A percentile compares a stretch with the other conserved stretches of the same genome.
These are phyloP conservation scores for Hippoglossus stenolepis DNA, from an alignment of 2,113 vertebrate genomes.

Conservation along the genomic window DNA sequence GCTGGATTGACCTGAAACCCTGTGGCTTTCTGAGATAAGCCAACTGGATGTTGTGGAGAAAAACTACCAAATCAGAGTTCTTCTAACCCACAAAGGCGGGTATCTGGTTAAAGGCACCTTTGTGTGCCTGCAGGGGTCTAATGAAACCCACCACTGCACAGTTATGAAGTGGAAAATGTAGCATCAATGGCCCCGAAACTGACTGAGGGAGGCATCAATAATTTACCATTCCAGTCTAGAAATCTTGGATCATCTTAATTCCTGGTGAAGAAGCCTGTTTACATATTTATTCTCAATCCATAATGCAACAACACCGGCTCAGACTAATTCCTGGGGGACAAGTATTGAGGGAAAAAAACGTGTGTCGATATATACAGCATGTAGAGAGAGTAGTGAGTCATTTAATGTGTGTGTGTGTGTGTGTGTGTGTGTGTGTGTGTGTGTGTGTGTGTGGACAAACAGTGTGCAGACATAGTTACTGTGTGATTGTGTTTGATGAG, in stretches of 20 bases:
- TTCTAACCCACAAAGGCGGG: neutral
- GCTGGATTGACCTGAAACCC: slow-evolving; percentile 39
- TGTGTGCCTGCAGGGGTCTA: slow-evolving; percentile 21
- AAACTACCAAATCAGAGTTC: slow-evolving; percentile 35
- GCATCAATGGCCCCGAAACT: slow-evolving; percentile 23
- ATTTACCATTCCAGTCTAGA: slow-evolving; percentile 51
- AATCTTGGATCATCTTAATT: slow-evolving; percentile 52
- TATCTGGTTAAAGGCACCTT: slow-evolving; percentile 22
- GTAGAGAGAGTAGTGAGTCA: slow-evolving; percentile 5
- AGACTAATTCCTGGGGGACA: slow-evolving; percentile 40
- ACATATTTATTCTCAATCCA: slow-evolving; percentile 69
- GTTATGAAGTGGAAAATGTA: slow-evolving; percentile 39
- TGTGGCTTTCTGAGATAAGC: slow-evolving; percentile 52
- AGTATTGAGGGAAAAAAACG: slow-evolving; percentile 7
- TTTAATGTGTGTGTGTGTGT: slow-evolving; percentile 6
- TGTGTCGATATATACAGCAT: slow-evolving; percentile 1
- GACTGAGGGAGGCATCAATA: slow-evolving; percentile 47
- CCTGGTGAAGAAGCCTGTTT: slow-evolving; percentile 55
- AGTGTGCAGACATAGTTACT: neutral
- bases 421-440: neutral
- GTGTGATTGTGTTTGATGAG: neutral
- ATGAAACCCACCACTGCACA: slow-evolving; percentile 20
- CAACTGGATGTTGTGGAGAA: slow-evolving; percentile 16
- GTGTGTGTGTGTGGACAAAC: neutral
- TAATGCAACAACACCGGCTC: slow-evolving; percentile 51